These are phyloP conservation scores for Eledona agricola DNA, from an alignment of 2,888 invertebrate genomes.

Conservation along the genomic window DNA sequence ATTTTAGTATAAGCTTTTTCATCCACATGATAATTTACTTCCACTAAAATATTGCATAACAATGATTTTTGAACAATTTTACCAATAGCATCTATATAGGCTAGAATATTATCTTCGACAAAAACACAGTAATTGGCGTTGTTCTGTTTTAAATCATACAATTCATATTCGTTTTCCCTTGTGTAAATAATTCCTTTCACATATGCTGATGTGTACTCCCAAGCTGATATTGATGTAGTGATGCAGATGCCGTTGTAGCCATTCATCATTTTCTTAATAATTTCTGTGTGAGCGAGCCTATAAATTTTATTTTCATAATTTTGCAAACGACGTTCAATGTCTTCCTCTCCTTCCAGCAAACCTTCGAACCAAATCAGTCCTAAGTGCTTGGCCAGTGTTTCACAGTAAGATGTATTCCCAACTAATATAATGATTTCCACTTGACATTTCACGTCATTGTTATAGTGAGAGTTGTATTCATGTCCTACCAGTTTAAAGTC, in stretches of 20 bases:
- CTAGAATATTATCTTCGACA: conserved; percentile 23
- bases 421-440: conserved; percentile 27
- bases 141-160: conserved; percentile 5
- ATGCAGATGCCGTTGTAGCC: conserved; percentile 25
- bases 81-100: conserved; percentile 24
- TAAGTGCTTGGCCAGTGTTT: conserved; percentile 25
- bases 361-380: conserved; percentile 23
- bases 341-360: conserved; percentile 26
- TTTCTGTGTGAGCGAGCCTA: conserved; percentile 26
- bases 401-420: conserved; percentile 24
- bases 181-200: conserved; percentile 26
- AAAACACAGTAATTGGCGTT: conserved; percentile 20
- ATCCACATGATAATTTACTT: conserved; percentile 26
- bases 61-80: conserved; percentile 25
- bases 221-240: conserved; percentile 26
- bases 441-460: conserved; percentile 23
- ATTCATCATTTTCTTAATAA: conserved; percentile 28
- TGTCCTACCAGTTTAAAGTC: conserved; percentile 21
- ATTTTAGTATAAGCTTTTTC: conserved; percentile 27
- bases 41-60: conserved; percentile 23
- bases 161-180: conserved; percentile 10
- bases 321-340: conserved; percentile 24
- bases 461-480: conserved; percentile 19
- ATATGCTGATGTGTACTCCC: conserved; percentile 13
- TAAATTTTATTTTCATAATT: conserved; percentile 25